These are phyloP conservation scores for Caenorhabditis japonica DNA, from an alignment of 2,888 invertebrate species.

Conservation along the genomic window DNA sequence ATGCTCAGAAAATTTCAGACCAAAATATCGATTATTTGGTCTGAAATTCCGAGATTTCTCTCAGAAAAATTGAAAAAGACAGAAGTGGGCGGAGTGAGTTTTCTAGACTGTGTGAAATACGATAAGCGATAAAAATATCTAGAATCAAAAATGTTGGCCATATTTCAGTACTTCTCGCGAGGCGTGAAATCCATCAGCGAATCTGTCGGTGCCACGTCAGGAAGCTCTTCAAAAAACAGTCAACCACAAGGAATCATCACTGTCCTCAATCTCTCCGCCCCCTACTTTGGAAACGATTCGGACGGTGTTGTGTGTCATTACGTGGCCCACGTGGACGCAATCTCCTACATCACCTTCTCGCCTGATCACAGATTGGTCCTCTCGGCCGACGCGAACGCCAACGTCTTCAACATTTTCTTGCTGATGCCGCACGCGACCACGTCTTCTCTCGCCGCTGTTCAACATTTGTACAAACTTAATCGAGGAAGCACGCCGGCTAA, in stretches of 20 bases:
- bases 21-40: no score
- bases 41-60: no score
- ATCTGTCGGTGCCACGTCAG: constrained; percentile 72
- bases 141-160: no score
- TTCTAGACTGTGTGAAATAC: no score
- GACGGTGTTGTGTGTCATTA: constrained; percentile 67
- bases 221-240: constrained; percentile 36
- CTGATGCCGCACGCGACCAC: constrained; percentile 93
- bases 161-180: constrained; percentile 78
- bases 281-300: constrained; percentile 1
- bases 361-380: constrained; percentile 76
- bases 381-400: constrained; percentile 79
- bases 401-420: constrained; percentile 90
- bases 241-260: constrained; percentile 61
- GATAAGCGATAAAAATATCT: no score
- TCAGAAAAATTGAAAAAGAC: no score
- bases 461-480: constrained; percentile 94
- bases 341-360: constrained; percentile 58
- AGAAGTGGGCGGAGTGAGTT: no score
- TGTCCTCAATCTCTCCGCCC: constrained; percentile 53
- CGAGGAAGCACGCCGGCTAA: constrained; percentile 95
- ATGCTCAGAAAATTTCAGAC: no score
- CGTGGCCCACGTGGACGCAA: constrained; percentile 65
- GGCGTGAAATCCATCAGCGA: constrained; percentile 79
- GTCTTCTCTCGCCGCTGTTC: constrained; percentile 83